Conservation (phyloP, 2,888 invertebrate species). For the Aethes cnicana region DNA sequence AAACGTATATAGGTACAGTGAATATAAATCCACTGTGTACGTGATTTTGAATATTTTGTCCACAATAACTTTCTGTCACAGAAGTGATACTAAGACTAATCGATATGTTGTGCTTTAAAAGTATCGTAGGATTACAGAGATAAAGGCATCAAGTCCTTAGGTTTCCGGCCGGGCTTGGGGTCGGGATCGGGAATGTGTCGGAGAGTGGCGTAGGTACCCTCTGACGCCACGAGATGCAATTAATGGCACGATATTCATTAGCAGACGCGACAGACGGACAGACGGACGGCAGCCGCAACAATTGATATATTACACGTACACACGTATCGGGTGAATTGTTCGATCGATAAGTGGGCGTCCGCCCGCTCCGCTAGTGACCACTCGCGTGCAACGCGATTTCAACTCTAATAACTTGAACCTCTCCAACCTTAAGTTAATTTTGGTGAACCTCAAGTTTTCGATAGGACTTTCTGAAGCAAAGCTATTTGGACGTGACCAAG, state of each 20-base stretch:
- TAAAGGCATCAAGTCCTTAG: not conserved
- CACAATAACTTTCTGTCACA: not conserved
- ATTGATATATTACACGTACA: conserved; percentile 68
- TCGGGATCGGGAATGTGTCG: conserved; percentile 3
- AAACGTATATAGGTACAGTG: too few species aligned
- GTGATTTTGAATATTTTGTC: too few species aligned
- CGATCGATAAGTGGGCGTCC: conserved; percentile 73
- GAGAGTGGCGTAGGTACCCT: conserved; percentile 9
- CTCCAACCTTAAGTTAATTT: not conserved
- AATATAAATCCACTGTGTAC: too few species aligned
- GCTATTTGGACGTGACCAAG: not conserved
- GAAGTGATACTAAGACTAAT: not conserved
- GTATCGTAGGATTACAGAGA: not conserved
- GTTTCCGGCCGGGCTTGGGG: not conserved
- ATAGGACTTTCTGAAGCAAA: conserved; percentile 14
- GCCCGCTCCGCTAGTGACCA: conserved; percentile 27
- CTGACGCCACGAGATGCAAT: conserved; percentile 26
- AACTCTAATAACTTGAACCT: conserved; percentile 14
- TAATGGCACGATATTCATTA: conserved; percentile 34
- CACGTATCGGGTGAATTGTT: conserved; percentile 70
- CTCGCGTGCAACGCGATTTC: conserved; percentile 1
- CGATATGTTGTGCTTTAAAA: not conserved
- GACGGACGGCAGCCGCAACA: conserved; percentile 46
- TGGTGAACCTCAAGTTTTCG: not conserved
- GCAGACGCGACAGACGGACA: conserved; percentile 45